Base-by-base conservation (phyloP, 2,113 vertebrate genomes). In the Aplodontia rufa region DNA sequence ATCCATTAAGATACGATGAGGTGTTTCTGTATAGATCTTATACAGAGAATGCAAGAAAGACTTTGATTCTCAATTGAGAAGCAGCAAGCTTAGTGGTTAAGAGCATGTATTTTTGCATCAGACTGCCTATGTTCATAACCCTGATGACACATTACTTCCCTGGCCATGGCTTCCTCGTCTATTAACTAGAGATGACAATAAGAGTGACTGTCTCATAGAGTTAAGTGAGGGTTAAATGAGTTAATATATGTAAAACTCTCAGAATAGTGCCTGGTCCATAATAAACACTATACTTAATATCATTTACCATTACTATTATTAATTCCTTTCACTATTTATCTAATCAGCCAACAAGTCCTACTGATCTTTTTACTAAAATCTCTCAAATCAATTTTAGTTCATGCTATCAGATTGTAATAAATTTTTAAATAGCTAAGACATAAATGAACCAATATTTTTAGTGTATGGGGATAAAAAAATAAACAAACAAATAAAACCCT, bases 401-500 rank as follows among this genome's bases (percentile, higher is more conserved):
- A 92, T 82, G 42, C 40, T 75, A 60, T 84, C 55, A 53, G 37
- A 87, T 7, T 71, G 24, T 47, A 55, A 83, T 9, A 55, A 89
- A 78, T 78, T 86, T 78, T 86, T 51, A 85, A 81, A 91, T 6
- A 96, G 40, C 5, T n/a, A 71, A 26, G 78, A n/a, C 64, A 75
- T 95, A 13, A 74, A 72, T 58, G 35, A 91, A 64, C 37, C 75
- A 85, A 19, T 66, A 45, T 75, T 45, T 78, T 42, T 82, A 45
- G 30, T 42, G 47, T 79, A 42, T 16, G n/a, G n/a, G 12, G 2
- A 64, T n/a, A 47, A 51, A 87, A 76, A 87, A 72, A 55, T 55
- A 16, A 30, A 51, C n/a, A 87, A 95, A 68, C 47, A 93, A 82
- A 93, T 53, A 90, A 91, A 88, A 94, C 47, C 35, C 40, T 87